Evolutionary conservation across 2,888 invertebrate genomes (phyloP), one percentile per base, ranked within the genome.

Genomic region (Bursaphelenchus okinawaensis): DNA sequence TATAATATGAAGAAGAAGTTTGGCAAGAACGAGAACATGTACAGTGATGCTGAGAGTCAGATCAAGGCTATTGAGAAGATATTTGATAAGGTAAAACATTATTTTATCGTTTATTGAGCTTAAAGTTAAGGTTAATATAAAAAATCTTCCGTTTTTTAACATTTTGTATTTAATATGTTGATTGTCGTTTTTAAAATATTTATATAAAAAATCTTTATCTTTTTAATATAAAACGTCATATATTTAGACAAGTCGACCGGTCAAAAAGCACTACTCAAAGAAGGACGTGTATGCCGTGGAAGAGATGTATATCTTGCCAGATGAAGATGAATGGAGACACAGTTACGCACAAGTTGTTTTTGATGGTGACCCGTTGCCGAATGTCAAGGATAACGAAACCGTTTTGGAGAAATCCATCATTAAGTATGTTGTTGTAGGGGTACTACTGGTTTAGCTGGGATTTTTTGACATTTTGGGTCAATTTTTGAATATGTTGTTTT

Each of bases 51-150:
- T 66, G 93, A 94, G 63, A 92, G 92, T 80, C 96, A 99, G 86
- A 92, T 98, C 76, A 90, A 90, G 82, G 95, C 95, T 40, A 98
- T 99, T 79, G 92, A 95, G 79, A 93, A 92, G 83, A 96, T 96
- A 7, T 98, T 98, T 85, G 90, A 90, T 55, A 93, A 93, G 82
- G 89, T 92, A 40, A 91, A 72, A 40, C n/a, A n/a, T 40, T 4
- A 16, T 40, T 40, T 40, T 40, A 40, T 1, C n/a, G 1, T 40
- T 40, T 40, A n/a, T 6, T 12, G 40, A 16, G 6, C n/a, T 6
- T 40, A n/a, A n/a, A n/a, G n/a, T n/a, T n/a, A n/a, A n/a, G n/a
- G n/a, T n/a, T n/a, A n/a, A n/a, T n/a, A n/a, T n/a, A n/a, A n/a
- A n/a, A n/a, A n/a, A n/a, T n/a, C n/a, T n/a, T n/a, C n/a, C n/a